Evolutionary conservation across 2,797 vertebrate genomes (phyloP), one percentile per base, ranked within the genome.

Genomic region (Eutrigla gurnardus): DNA sequence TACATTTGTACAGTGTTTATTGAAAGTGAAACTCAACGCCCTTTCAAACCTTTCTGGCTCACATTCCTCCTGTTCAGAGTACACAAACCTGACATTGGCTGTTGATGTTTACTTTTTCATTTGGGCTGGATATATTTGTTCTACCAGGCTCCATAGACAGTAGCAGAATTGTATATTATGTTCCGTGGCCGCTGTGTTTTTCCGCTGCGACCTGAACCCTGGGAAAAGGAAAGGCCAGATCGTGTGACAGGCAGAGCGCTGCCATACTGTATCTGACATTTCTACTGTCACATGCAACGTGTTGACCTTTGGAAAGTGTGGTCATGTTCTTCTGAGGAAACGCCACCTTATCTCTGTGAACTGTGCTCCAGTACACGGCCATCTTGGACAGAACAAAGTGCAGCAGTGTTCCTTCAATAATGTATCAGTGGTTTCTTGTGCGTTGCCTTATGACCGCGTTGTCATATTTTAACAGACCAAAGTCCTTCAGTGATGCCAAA

Each of bases 121-220:
- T 65, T 81, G 40, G 50, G 64, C 5, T 71, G 86, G 70, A 66
- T 89, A 89, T 90, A 89, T 90, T 89, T 92, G 62, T 80, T 76
- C 85, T 77, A 42, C 49, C 58, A 11, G 55, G 7, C 60, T 42
- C 14, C 25, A 78, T 89, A 88, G 89, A 90, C 86, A 87, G 68
- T 1, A 67, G 55, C 65, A 4, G 36, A 25, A 42, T 65, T 89
- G 87, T 88, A 82, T 88, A 85, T 89, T 81, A 77, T 87, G 66
- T 78, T 70, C 63, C 78, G 36, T 35, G 82, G 77, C 58, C 66
- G 6, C 47, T 36, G 40, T 81, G 74, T 81, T 88, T 85, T 78
- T 61, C 67, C 75, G 76, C 68, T 64, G 32, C 52, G 82, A 88
- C 80, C 86, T 65, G 61, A 80, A 59, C 6, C 68, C 25, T 83